phyloP scores from a whole-genome alignment of 2,113 vertebrate species.

The Pelvicachromis taeniatus region DNA sequence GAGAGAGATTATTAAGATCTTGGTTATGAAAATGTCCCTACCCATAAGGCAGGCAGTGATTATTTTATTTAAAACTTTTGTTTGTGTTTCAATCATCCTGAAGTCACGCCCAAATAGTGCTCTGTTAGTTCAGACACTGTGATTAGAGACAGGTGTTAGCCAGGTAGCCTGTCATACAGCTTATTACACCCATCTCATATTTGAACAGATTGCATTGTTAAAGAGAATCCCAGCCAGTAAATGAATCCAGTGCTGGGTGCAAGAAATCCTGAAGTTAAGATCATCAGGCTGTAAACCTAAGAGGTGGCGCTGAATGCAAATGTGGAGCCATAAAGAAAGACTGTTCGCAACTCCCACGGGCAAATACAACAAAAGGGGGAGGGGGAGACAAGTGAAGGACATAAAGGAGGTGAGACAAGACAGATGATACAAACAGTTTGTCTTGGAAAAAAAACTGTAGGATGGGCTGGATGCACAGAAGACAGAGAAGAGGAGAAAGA shows the following conservation, averaged over 20 bases:
- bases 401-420: constrained; percentile 1
- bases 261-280: constrained; percentile 21
- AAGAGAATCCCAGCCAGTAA: neutral
- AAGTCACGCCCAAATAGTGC: neutral
- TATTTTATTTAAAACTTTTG: neutral
- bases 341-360: constrained; percentile 26
- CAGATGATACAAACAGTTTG: neutral
- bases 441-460: neutral
- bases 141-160: neutral
- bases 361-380: constrained; percentile 16
- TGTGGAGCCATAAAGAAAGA: constrained; percentile 46
- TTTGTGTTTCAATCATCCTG: neutral
- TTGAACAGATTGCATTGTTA: neutral
- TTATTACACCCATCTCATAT: neutral
- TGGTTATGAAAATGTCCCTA: neutral
- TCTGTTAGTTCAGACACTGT: neutral
- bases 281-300: constrained; percentile 39
- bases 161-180: neutral
- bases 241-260: neutral
- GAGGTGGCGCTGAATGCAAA: constrained; percentile 52
- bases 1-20: neutral
- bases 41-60: neutral
- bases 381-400: constrained; percentile 35
- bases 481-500: neutral
- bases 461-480: neutral